Conservation (phyloP, 2,888 invertebrate species). For the Dryobota labecula region DNA sequence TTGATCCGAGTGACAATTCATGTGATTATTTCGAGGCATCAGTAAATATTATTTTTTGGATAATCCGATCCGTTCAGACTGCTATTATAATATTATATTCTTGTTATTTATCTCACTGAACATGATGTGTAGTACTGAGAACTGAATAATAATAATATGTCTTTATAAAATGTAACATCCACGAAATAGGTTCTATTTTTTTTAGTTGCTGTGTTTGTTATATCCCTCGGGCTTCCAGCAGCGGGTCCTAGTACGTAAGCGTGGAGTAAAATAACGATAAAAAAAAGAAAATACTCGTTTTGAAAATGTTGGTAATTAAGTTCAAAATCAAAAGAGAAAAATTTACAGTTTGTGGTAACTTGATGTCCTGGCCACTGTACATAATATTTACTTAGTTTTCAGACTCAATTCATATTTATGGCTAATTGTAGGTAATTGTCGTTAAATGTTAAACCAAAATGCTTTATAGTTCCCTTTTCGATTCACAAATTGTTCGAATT, state of each 20-base stretch:
- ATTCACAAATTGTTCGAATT: neutral
- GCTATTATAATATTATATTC: neutral
- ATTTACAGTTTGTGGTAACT: too few species aligned
- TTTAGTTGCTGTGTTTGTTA: neutral
- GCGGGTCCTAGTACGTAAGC: neutral
- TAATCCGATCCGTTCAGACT: neutral
- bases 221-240: neutral
- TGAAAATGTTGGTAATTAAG: too few species aligned
- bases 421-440: neutral
- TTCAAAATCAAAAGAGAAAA: too few species aligned
- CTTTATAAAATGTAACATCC: neutral
- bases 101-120: neutral
- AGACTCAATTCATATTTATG: neutral
- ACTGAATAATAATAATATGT: neutral
- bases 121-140: neutral
- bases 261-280: too few species aligned
- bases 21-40: neutral
- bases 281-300: neutral
- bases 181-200: neutral
- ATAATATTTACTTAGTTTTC: neutral
- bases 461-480: neutral
- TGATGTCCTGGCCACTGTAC: too few species aligned
- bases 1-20: neutral
- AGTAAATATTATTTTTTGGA: neutral
- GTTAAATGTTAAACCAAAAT: neutral